A percentile compares a stretch with the other conserved stretches of the same genome.
phyloP scores from a whole-genome alignment of 1,140 invertebrate species.

The Megathymus violae region DNA sequence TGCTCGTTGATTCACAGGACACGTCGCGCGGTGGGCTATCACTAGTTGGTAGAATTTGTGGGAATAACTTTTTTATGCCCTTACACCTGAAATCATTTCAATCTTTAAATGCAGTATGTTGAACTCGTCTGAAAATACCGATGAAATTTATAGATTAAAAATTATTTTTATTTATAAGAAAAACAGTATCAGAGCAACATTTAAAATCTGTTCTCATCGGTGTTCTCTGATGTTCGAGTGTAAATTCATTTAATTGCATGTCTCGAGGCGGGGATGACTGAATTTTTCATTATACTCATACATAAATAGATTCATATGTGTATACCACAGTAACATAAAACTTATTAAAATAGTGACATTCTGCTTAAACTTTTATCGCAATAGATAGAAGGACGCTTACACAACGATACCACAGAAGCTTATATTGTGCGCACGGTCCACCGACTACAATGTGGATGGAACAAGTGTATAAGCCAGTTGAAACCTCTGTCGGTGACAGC shows the following conservation, averaged over 20 bases:
- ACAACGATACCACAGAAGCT: constrained; percentile 26
- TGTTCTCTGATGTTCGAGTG: no score
- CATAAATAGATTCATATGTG: no score
- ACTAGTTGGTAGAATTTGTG: constrained; percentile 68
- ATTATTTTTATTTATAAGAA: no score
- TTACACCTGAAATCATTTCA: constrained; percentile 39
- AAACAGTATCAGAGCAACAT: no score
- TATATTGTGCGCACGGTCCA: constrained; percentile 45
- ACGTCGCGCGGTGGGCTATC: constrained; percentile 73
- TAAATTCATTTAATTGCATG: no score
- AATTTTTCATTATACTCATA: no score
- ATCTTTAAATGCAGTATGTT: constrained; percentile 7
- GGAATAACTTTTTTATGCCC: constrained; percentile 68
- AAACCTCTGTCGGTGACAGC: constrained; percentile 62
- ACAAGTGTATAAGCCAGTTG: constrained; percentile 61
- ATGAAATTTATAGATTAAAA: no score
- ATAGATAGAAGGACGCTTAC: constrained; percentile 23
- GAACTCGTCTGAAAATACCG: background rate
- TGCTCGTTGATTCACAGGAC: constrained; percentile 79
- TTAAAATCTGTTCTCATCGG: no score
- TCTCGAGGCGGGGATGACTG: no score
- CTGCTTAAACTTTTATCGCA: constrained; percentile 16
- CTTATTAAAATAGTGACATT: constrained; percentile 34
- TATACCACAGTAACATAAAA: constrained; percentile 10
- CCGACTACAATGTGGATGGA: constrained; percentile 48